Percentiles rank a stretch among this genome's conserved stretches.
Evolutionary conservation across 2,888 invertebrate species (phyloP).

Genomic region (Rhagium mordax): DNA sequence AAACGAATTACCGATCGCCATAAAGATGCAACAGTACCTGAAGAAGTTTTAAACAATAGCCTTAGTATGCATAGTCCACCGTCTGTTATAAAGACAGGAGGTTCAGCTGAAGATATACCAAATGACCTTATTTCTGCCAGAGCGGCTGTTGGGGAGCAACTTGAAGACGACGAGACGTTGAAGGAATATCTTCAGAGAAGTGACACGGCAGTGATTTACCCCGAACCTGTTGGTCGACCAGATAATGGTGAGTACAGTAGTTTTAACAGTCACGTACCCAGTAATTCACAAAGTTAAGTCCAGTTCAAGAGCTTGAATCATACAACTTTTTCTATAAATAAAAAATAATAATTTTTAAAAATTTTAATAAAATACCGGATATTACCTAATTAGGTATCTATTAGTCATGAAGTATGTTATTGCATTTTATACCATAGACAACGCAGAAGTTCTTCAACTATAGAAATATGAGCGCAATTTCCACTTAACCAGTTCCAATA

Average conservation of each 20-base stretch:
- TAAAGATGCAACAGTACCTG: constrained; percentile 49
- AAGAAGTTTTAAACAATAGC: constrained; percentile 58
- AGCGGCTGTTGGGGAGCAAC: constrained; percentile 60
- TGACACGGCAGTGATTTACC: constrained; percentile 73
- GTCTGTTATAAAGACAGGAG: constrained; percentile 57
- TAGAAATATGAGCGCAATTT: too few relatives aligned
- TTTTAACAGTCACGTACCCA: too few relatives aligned
- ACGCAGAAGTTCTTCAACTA: too few relatives aligned
- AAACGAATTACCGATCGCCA: constrained; percentile 28
- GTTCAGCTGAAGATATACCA: constrained; percentile 58
- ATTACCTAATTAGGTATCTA: too few relatives aligned
- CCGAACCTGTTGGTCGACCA: constrained; percentile 67
- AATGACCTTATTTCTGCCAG: constrained; percentile 57
- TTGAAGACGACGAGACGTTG: constrained; percentile 66
- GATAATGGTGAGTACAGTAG: constrained; percentile 5
- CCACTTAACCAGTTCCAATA: too few relatives aligned
- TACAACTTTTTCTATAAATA: too few relatives aligned
- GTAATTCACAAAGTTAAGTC: too few relatives aligned
- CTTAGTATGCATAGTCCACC: constrained; percentile 58
- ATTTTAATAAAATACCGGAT: too few relatives aligned
- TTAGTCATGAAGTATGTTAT: too few relatives aligned
- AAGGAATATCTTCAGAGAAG: constrained; percentile 70
- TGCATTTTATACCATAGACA: too few relatives aligned
- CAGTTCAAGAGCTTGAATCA: too few relatives aligned
- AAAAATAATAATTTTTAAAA: too few relatives aligned